Evolutionary conservation across 2,797 vertebrate species (phyloP).

Genomic region (Prunella strophiata): DNA sequence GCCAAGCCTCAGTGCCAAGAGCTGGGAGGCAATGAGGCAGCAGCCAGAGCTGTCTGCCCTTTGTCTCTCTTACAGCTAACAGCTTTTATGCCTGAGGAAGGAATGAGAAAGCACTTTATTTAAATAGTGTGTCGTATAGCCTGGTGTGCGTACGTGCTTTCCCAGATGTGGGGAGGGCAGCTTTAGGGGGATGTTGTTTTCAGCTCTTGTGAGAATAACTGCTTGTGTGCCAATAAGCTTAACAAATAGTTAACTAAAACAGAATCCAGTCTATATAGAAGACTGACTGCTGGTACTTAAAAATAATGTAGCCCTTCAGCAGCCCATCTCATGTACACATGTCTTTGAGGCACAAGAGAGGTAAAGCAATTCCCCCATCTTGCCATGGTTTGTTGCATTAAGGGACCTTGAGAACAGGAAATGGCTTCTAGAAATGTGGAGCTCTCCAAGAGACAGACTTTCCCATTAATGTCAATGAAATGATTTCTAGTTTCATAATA

Average conservation of each 20-base stretch:
- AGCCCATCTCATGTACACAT: background rate
- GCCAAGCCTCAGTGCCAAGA: background rate
- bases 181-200: background rate
- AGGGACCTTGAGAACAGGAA: constrained; percentile 57
- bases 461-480: constrained; percentile 72
- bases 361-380: background rate
- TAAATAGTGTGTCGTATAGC: background rate
- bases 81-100: constrained; percentile 13
- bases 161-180: background rate
- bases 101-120: constrained; percentile 3
- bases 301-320: background rate
- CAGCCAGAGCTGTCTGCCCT: background rate
- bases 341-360: background rate
- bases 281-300: background rate
- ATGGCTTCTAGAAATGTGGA: constrained; percentile 63
- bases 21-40: background rate
- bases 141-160: background rate
- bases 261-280: background rate
- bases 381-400: constrained; percentile 36
- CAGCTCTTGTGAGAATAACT: background rate
- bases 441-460: constrained; percentile 70
- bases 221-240: background rate
- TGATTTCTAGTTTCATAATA: constrained; percentile 65
- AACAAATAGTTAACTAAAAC: background rate
- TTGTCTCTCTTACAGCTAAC: background rate